Evolutionary conservation across 2,888 invertebrate species (phyloP).

Genomic region (Aspidiotus destructor): DNA sequence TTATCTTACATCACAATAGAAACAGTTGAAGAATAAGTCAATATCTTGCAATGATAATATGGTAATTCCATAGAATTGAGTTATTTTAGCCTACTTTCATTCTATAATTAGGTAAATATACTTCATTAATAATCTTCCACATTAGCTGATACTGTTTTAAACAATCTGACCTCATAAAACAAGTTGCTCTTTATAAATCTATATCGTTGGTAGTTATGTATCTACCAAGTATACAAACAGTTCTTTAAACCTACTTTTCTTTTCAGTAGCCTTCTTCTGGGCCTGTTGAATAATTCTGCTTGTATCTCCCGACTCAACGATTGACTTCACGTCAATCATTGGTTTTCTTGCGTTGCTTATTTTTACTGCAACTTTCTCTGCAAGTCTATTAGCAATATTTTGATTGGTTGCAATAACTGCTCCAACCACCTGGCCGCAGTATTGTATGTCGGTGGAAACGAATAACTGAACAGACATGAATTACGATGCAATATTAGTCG

Average conservation of each 20-base stretch:
- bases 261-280: slow-evolving; percentile 30
- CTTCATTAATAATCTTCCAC: no score
- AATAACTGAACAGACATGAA: slow-evolving; percentile 35
- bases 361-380: slow-evolving; percentile 49
- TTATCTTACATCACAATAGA: no score
- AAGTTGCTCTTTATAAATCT: no score
- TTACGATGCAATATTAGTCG: neutral
- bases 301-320: slow-evolving; percentile 36
- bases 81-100: no score
- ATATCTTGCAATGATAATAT: no score
- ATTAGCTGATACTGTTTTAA: no score
- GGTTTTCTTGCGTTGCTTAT: slow-evolving; percentile 45
- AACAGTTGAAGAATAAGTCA: no score
- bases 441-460: slow-evolving; percentile 44
- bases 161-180: no score
- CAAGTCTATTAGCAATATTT: slow-evolving; percentile 51
- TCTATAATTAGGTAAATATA: no score
- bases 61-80: no score
- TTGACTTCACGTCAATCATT: slow-evolving; percentile 33
- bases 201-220: no score
- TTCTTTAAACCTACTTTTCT: slow-evolving; percentile 28
- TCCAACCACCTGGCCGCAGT: slow-evolving; percentile 65
- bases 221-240: no score
- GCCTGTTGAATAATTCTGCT: slow-evolving; percentile 35
- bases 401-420: slow-evolving; percentile 58